Percentiles rank a stretch among this genome's conserved stretches.
Evolutionary conservation across 2,888 invertebrate species (phyloP).

Genomic region (Acanthococcus lagerstroemiae): DNA sequence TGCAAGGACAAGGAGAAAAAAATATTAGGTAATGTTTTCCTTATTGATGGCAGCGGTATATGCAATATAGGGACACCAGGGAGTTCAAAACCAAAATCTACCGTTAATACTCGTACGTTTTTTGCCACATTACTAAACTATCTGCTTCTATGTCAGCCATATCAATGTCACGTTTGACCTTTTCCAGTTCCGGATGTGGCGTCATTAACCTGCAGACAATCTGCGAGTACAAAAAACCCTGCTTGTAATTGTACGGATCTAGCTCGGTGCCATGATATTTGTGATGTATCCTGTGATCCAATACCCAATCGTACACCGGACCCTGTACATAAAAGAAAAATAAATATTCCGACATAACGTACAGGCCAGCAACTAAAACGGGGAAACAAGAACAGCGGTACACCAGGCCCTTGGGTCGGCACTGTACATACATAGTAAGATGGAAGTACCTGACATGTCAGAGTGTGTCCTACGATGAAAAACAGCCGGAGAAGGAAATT

Average conservation of each 20-base stretch:
- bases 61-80: too few relatives aligned
- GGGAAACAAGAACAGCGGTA: not conserved
- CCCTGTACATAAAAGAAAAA: constrained; percentile 48
- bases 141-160: constrained; percentile 70
- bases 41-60: too few relatives aligned
- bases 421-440: not conserved
- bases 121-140: constrained; percentile 69
- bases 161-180: constrained; percentile 57
- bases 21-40: too few relatives aligned
- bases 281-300: constrained; percentile 73
- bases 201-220: constrained; percentile 58
- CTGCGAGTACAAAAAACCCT: constrained; percentile 74
- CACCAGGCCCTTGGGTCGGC: not conserved
- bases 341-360: not conserved
- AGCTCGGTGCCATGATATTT: constrained; percentile 66
- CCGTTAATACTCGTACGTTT: constrained; percentile 50
- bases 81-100: not conserved
- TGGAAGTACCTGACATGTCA: constrained; percentile 69
- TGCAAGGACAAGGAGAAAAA: too few relatives aligned
- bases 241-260: constrained; percentile 69
- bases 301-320: constrained; percentile 73
- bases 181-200: constrained; percentile 55
- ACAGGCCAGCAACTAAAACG: not conserved
- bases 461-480: constrained; percentile 70
- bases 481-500: constrained; percentile 57